Evolutionary conservation across 2,888 invertebrate species (phyloP).

Genomic region (Sicus ferrugineus): DNA sequence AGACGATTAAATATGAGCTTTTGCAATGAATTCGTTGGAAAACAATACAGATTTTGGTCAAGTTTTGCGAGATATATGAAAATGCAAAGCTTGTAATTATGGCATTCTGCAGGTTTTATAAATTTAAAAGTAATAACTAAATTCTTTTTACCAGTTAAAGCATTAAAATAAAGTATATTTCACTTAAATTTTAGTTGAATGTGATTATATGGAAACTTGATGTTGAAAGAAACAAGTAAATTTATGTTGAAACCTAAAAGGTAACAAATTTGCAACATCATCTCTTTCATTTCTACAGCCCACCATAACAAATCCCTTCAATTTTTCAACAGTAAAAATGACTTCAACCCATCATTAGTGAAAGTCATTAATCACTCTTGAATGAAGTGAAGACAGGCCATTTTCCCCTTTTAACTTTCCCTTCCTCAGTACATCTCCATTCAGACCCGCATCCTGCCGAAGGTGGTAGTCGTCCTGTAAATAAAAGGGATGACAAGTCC

Average conservation of each 20-base stretch:
- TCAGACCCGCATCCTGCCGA: not conserved
- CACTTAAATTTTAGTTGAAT: no score
- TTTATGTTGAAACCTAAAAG: not conserved
- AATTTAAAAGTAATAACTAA: no score
- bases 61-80: no score
- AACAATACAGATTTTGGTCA: no score
- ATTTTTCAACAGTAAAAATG: not conserved
- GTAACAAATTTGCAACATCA: not conserved
- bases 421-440: not conserved
- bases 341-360: conserved; percentile 34
- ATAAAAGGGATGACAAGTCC: conserved; percentile 49
- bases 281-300: not conserved
- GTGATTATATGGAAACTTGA: no score
- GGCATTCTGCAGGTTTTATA: no score
- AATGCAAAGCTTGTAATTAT: no score
- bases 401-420: not conserved
- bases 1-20: no score
- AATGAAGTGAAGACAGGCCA: not conserved
- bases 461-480: conserved; percentile 51
- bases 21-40: no score
- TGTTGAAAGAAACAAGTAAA: not conserved
- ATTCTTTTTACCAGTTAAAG: no score
- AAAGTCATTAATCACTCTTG: conserved; percentile 36
- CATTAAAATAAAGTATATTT: no score
- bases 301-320: no score